Evolutionary conservation across 2,888 invertebrate species (phyloP), one percentile per base, ranked within the genome.

Genomic region (Eupithecia inturbata): DNA sequence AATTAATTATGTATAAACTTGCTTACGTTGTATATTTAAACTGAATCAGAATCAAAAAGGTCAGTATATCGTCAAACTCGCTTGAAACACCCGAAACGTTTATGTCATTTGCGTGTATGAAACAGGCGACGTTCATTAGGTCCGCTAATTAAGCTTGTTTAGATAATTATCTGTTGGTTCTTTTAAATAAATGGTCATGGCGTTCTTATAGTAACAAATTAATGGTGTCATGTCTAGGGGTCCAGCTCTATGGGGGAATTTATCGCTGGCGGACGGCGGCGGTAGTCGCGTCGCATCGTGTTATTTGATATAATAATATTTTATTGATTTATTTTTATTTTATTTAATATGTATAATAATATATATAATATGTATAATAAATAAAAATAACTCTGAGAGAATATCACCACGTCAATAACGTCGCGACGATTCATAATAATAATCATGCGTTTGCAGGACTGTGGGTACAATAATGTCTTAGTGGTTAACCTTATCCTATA

Each of bases 101-200:
- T 64, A 39, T 33, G 36, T 63, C 39, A 68, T 71, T 77, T 68
- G 64, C 71, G 71, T 70, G 77, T 79, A 77, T 77, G 74, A 78
- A 78, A 80, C 79, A 74, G 77, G 75, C 82, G 80, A 77, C 80
- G 76, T 80, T 85, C 84, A 87, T 88, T 85, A 85, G 83, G 83
- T 82, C 81, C 81, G 84, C 83, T 89, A 89, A 90, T 89, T 90
- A 78, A 89, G 88, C 88, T 89, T 77, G 89, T 89, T 89, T 84
- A 89, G 88, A 81, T 86, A 84, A 88, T 89, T 87, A 87, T 83
- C 82, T 74, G 81, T 73, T 81, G 80, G 78, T 78, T 82, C 79
- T 81, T 81, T 81, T 77, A 79, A 83, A 76, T 73, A 80, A 80
- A 82, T 81, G 77, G 75, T 68, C 64, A 45, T 39, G 57, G 39